Evolutionary conservation across 1,140 invertebrate genomes (phyloP), one percentile per base, ranked within the genome.

Genomic region (Telenomus remus): DNA sequence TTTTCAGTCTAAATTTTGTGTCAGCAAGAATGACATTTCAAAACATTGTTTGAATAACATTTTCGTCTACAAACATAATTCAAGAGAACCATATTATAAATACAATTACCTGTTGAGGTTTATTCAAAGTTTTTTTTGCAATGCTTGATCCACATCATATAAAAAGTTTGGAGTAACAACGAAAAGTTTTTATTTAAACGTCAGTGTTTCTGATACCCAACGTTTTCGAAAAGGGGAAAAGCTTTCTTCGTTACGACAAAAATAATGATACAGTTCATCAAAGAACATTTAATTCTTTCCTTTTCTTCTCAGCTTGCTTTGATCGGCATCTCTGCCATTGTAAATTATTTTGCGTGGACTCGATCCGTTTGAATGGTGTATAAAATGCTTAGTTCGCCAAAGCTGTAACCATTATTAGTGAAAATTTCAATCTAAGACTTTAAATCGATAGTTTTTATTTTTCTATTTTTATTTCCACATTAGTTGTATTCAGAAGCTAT

Each of bases 271-370:
- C 33, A 34, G 13, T 47, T 37, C n/a, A 34, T 55, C 13, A 57
- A 37, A 13, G 43, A 47, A 37, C 33, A 46, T 57, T 47, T 47
- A 47, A 47, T 47, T 57, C 35, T 11, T 4, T n/a, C 42, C 14
- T 6, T 42, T 42, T 42, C 14, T 54, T 51, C 13, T 35, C 10
- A 37, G 11, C 39, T 63, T 11, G 10, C 60, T 64, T 64, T 48
- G 50, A 64, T 39, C 11, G 1, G 1, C 8, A 4, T 35, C 43
- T 56, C 27, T 56, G 46, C 33, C 15, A 60, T 44, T 71, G 51
- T 71, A 63, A 71, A 71, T 63, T 63, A 57, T 64, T 59, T 57
- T 33, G 11, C 43, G 53, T 27, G 2, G 14, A 57, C 13, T 11
- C 13, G 7, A 13, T 13, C 9, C 9, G n/a, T 39, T 11, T 7